Evolutionary conservation across 2,888 invertebrate species (phyloP).

Genomic region (Phragmatobia fuliginosa): DNA sequence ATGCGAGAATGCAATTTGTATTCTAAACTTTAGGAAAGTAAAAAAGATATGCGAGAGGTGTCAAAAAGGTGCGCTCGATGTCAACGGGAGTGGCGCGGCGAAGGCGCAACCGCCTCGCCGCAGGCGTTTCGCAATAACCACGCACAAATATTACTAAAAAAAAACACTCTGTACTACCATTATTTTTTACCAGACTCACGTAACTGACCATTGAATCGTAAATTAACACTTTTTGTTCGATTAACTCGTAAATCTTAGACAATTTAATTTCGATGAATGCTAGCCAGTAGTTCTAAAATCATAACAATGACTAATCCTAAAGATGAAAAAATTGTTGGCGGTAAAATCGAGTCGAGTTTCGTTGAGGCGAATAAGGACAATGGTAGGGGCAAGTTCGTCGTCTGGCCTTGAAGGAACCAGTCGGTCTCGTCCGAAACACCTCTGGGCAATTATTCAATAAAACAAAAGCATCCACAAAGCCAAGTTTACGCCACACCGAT

Average conservation of each 20-base stretch:
- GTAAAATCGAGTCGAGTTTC: slow-evolving; percentile 53
- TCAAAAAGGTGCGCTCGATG: slow-evolving; percentile 60
- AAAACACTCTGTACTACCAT: slow-evolving; percentile 43
- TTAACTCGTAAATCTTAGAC: slow-evolving; percentile 16
- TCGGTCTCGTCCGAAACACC: slow-evolving; percentile 84
- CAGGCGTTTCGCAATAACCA: slow-evolving; percentile 52
- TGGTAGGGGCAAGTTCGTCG: slow-evolving; percentile 80
- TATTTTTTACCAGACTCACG: slow-evolving; percentile 42
- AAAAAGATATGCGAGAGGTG: slow-evolving; percentile 56
- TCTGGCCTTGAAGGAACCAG: slow-evolving; percentile 85
- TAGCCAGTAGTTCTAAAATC: slow-evolving; percentile 24
- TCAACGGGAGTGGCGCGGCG: slow-evolving; percentile 54
- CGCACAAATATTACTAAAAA: slow-evolving; percentile 48
- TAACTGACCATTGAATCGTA: slow-evolving; percentile 19
- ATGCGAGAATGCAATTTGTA: neutral
- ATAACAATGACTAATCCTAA: slow-evolving; percentile 42
- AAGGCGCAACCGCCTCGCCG: slow-evolving; percentile 32
- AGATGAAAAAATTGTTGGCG: slow-evolving; percentile 41
- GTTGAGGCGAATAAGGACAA: slow-evolving; percentile 68
- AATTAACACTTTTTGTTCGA: slow-evolving; percentile 19
- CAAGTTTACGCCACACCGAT: slow-evolving; percentile 76
- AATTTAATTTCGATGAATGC: slow-evolving; percentile 20
- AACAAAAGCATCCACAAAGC: slow-evolving; percentile 80
- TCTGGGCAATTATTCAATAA: slow-evolving; percentile 86
- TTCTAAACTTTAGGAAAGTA: slow-evolving; percentile 24